Evolutionary conservation across 2,797 vertebrate species (phyloP), one percentile per base, ranked within the genome.

Genomic region (Muraenolepis orangiensis): DNA sequence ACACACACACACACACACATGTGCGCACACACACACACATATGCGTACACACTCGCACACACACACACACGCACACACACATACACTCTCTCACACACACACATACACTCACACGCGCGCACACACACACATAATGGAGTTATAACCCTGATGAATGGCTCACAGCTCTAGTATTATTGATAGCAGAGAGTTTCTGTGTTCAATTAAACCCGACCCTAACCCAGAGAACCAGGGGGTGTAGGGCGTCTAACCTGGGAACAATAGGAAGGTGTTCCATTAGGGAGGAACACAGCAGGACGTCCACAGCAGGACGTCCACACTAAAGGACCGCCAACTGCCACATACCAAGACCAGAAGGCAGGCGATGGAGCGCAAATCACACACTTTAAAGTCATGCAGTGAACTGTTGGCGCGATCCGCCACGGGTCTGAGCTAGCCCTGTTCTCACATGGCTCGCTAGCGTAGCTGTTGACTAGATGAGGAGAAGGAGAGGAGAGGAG

Each of bases 61-160:
- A 66, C 34, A 40, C 51, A 20, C 40, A 74, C 66, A 69, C 70
- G 76, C 69, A 72, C 74, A 70, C 11, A 13, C 61, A 57, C 61
- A 51, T 38, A 72, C 29, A 66, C 57, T 66, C 31, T 26, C 32
- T 18, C 32, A 40, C 64, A 31, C 26, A 67, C 61, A 67, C 28
- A 67, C 34, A 42, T 57, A 64, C 5, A 38, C 72, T 0, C 67
- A 18, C 61, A 14, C 32, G 32, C 38, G 46, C 23, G 40, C 69
- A 68, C 26, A 34, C 29, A 69, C 67, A 34, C 30, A 31, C 67
- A 69, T 20, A 31, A 34, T 34, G 32, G 8, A 34, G 32, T 34
- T 34, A 34, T 34, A 34, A 34, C 8, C 32, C 3, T 34, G 32
- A 34, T 34, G 32, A 8, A 34, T 34, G 32, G 32, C 8, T 3